phyloP scores from a whole-genome alignment of 1,140 invertebrate genomes.

The Aphelenchoides avenae region DNA sequence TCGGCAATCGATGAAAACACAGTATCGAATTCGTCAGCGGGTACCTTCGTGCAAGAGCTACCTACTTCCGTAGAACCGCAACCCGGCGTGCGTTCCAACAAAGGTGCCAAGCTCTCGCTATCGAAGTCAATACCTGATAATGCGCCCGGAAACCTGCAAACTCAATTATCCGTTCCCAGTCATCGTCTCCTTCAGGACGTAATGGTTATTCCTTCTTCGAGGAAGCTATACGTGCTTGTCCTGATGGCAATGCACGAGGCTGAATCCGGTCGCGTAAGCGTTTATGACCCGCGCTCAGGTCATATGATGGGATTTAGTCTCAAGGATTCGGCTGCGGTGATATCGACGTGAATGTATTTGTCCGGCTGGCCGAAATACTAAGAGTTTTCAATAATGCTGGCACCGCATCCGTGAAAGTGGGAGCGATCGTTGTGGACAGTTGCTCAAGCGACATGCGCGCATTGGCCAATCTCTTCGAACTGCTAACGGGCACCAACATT shows the following conservation, averaged over 20 bases:
- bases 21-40: too few relatives aligned
- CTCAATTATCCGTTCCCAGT: conserved; percentile 32
- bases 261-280: conserved; percentile 21
- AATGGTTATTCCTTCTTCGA: conserved; percentile 43
- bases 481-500: conserved; percentile 50
- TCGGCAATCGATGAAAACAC: too few relatives aligned
- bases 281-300: conserved; percentile 9
- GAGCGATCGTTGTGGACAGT: conserved; percentile 47
- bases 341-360: conserved; percentile 48
- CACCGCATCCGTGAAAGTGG: conserved; percentile 41
- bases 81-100: too few relatives aligned
- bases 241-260: conserved; percentile 43
- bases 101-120: too few relatives aligned
- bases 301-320: conserved; percentile 13
- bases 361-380: conserved; percentile 44
- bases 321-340: conserved; percentile 50
- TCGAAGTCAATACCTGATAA: too few relatives aligned
- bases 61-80: too few relatives aligned
- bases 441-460: conserved; percentile 47
- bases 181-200: conserved; percentile 50
- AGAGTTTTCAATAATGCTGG: conserved; percentile 40
- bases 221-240: conserved; percentile 44
- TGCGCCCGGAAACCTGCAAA: too few relatives aligned
- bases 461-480: conserved; percentile 50
- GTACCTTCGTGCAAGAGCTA: too few relatives aligned